Conservation (phyloP, 2,113 vertebrate species). For the Ramphastos sulfuratus region DNA sequence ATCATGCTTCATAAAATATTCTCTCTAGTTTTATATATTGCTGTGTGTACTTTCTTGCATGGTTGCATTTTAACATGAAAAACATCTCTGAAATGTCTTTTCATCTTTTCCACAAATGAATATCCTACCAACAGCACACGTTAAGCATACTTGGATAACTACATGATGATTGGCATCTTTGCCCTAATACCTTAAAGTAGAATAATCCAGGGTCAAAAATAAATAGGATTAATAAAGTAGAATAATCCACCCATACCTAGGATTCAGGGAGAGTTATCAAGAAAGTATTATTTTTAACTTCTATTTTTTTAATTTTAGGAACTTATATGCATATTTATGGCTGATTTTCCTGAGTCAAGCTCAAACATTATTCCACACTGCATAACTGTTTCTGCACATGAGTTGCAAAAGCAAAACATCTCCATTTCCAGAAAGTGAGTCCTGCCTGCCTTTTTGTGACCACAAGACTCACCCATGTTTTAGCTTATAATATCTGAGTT, state of each 20-base stretch:
- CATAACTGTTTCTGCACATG: not conserved
- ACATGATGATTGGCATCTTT: not conserved
- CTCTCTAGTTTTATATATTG: not conserved
- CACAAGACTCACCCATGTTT: not conserved
- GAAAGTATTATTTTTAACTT: not conserved
- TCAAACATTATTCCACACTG: not conserved
- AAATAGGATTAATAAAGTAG: not conserved
- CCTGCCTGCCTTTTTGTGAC: not conserved
- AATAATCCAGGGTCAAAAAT: not conserved
- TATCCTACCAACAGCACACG: not conserved
- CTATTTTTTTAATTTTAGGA: not conserved
- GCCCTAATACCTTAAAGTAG: not conserved
- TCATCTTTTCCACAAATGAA: not conserved
- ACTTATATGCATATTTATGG: not conserved
- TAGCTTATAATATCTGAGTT: not conserved
- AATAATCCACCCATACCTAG: not conserved
- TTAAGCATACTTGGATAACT: not conserved
- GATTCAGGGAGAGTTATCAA: not conserved
- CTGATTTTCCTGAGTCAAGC: not conserved
- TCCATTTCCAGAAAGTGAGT: not conserved
- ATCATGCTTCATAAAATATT: fast-evolving
- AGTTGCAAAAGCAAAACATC: not conserved
- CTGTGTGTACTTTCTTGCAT: not conserved
- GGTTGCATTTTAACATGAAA: not conserved
- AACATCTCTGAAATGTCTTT: not conserved